A percentile compares a stretch with the other conserved stretches of the same genome.
These are phyloP conservation scores for Pholis gunnellus DNA, from an alignment of 2,113 vertebrate genomes.

Conservation along the genomic window DNA sequence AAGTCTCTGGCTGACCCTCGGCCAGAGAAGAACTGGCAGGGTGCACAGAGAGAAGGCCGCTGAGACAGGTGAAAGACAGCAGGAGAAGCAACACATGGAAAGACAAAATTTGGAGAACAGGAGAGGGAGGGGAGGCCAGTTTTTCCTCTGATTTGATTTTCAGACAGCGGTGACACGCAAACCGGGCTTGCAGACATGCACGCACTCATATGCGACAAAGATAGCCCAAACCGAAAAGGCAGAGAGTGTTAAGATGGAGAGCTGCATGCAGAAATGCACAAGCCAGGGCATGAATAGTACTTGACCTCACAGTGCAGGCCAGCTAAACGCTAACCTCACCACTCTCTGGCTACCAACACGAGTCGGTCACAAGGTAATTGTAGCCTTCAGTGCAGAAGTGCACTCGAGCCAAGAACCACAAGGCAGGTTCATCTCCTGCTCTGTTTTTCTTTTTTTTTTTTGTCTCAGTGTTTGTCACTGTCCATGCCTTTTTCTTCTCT, in stretches of 20 bases:
- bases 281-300: constrained; percentile 56
- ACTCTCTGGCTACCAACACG: constrained; percentile 46
- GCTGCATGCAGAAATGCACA: constrained; percentile 30
- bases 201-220: constrained; percentile 18
- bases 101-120: constrained; percentile 16
- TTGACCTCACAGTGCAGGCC: constrained; percentile 63
- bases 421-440: constrained; percentile 70
- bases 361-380: constrained; percentile 65
- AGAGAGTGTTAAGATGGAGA: constrained; percentile 15
- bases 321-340: constrained; percentile 66
- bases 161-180: constrained; percentile 39
- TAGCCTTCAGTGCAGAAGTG: constrained; percentile 43
- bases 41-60: not conserved
- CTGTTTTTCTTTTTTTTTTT: constrained; percentile 25
- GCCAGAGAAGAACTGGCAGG: constrained; percentile 44
- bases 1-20: constrained; percentile 48
- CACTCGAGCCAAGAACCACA: constrained; percentile 59
- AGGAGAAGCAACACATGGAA: not conserved
- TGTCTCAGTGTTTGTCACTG: constrained; percentile 22
- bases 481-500: constrained; percentile 10
- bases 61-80: not conserved
- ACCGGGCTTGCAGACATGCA: constrained; percentile 35
- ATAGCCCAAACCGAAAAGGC: constrained; percentile 9
- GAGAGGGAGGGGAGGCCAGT: not conserved
- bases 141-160: constrained; percentile 37